Conservation (phyloP, 2,113 vertebrate species). For the Felis catus region DNA sequence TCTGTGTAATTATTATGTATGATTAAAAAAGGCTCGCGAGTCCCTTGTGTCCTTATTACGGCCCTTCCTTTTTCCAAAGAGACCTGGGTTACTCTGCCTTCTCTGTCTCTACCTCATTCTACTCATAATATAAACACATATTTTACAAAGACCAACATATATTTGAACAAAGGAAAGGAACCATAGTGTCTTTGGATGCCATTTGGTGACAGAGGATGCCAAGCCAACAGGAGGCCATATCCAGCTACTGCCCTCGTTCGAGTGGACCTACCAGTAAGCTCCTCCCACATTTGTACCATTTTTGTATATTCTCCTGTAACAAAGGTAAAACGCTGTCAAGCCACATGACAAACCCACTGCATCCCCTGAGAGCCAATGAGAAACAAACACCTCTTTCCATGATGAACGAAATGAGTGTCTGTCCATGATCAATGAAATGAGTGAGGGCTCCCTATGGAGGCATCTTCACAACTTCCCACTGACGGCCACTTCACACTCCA, state of each 20-base stretch:
- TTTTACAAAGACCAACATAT: background rate
- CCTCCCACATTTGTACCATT: background rate
- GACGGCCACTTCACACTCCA: fast-evolving
- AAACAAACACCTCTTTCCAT: background rate
- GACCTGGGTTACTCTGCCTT: background rate
- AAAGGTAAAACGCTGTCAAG: background rate
- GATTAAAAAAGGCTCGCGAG: background rate
- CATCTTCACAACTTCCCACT: too few relatives aligned
- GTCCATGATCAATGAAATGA: background rate
- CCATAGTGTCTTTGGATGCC: background rate
- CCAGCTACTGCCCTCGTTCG: background rate
- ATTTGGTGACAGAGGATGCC: background rate
- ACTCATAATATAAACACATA: background rate
- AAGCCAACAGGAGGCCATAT: background rate
- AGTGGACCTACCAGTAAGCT: background rate
- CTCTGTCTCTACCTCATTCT: background rate
- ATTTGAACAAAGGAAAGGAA: background rate
- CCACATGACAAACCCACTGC: background rate
- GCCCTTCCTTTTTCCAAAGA: background rate
- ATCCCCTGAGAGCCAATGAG: background rate
- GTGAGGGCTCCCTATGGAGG: background rate
- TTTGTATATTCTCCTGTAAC: background rate
- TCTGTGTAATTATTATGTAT: background rate
- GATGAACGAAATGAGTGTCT: background rate
- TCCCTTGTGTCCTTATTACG: background rate